A percentile compares a stretch with the other conserved stretches of the same genome.
Evolutionary conservation across 2,888 invertebrate genomes (phyloP).

Genomic region (Ischnura elegans): DNA sequence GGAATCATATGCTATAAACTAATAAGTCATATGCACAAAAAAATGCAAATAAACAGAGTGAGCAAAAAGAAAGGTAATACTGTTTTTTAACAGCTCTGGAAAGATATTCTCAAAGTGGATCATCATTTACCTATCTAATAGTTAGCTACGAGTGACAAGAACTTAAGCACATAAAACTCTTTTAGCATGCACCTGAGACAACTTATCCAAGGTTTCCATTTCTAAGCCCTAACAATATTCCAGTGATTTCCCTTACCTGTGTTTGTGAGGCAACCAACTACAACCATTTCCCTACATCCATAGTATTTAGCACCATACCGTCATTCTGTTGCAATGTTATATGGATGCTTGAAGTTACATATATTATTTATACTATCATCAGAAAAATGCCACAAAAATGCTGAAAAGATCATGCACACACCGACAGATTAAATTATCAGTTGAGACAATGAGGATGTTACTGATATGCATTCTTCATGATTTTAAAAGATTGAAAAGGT

Average conservation of each 20-base stretch:
- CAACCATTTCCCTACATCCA: not conserved
- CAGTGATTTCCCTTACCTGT: not conserved
- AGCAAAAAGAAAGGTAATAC: too few relatives aligned
- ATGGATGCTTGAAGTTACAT: not conserved
- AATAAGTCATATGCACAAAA: too few relatives aligned
- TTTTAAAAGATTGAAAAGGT: too few relatives aligned
- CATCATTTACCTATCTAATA: too few relatives aligned
- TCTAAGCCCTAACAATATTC: too few relatives aligned
- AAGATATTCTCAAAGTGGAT: too few relatives aligned
- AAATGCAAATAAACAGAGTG: too few relatives aligned
- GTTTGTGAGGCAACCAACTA: not conserved
- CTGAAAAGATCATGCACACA: constrained; percentile 2
- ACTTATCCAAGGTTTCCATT: too few relatives aligned
- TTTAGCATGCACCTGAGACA: not conserved
- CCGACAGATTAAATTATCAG: not conserved
- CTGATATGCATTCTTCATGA: too few relatives aligned
- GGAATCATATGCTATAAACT: too few relatives aligned
- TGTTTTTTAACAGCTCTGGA: too few relatives aligned
- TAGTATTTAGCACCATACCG: not conserved
- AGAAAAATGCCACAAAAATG: not conserved
- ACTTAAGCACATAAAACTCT: not conserved
- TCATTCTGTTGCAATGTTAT: not conserved
- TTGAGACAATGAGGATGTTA: too few relatives aligned
- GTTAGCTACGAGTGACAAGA: not conserved
- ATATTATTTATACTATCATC: not conserved